Evolutionary conservation across 2,797 vertebrate species (phyloP), one percentile per base, ranked within the genome.

Genomic region (Nannoperca australis): DNA sequence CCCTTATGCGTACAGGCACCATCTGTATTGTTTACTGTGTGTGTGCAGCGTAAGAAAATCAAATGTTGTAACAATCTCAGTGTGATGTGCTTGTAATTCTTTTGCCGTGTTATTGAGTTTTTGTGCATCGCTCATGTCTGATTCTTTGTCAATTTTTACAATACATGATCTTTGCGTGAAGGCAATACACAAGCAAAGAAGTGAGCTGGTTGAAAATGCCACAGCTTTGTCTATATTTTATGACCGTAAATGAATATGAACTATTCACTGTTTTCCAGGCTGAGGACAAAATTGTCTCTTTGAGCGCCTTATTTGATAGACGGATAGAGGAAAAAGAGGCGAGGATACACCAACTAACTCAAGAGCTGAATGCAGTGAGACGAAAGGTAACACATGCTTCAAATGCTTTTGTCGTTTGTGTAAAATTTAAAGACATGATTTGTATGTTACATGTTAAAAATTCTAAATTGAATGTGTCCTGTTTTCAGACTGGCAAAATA

Each of bases 201-300:
- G 13, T 38, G 24, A 55, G 44, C 30, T 8, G 22, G 42, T 38
- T 69, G 30, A 56, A 53, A 47, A 45, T 40, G 5, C 20, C 20
- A 22, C 20, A 42, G 38, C 50, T 78, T 76, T 71, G 45, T n/a
- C 30, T 27, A 2, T 15, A 66, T 14, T 32, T 49, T 32, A 32
- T 44, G 30, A 72, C 44, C 49, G 36, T 12, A 65, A 73, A n/a
- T 71, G 22, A 73, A 53, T 32, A 24, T 34, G 8, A 67, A 38
- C 30, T 51, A 3, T 8, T 65, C 38, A 53, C 27, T 77, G 50
- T 85, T 47, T 84, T 84, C 38, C 79, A 90, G 85, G 65, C 73
- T 1, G 58, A 86, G 73, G 75, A 76, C 81, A 85, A 85, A 71
- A 76, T 81, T 76, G 60, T 10, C 66, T 44, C 45, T 66, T 42